Evolutionary conservation across 1,140 invertebrate genomes (phyloP), one percentile per base, ranked within the genome.

Genomic region (Eufriesea mexicana): DNA sequence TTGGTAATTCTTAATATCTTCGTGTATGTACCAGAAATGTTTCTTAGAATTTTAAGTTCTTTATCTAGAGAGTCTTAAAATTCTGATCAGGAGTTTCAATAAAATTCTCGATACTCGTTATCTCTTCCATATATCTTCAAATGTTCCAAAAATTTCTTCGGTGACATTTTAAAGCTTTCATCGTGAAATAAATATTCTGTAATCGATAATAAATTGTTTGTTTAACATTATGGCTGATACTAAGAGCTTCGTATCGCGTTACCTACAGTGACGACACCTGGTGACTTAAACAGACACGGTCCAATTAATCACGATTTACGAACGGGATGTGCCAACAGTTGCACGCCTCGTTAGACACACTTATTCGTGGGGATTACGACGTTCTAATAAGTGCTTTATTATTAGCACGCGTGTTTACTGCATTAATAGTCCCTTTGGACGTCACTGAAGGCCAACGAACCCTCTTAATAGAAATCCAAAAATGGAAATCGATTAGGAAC

Each of bases 371-470:
- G 67, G 82, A 84, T 88, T 82, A 88, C 66, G 28, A 42, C 51
- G 62, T 81, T 79, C 64, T 54, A 88, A 86, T 84, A 86, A 88
- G 74, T 62, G n/a, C 71, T 79, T 75, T 75, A 82, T 84, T 84
- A 75, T 84, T 61, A 49, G n/a, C 20, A 84, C n/a, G 16, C 45
- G 6, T 82, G 79, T 79, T 49, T 55, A 42, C n/a, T 64, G 59
- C 28, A 1, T 28, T 62, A 20, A 45, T 49, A 57, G n/a, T 16
- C 20, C 12, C 18, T 23, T 7, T 8, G 18, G n/a, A 62, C 28
- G 55, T 45, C 57, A 20, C 35, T 20, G 20, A 7, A 42, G 18
- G 12, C 14, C 10, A 6, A 25, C 25, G 5, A 25, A 25, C 28
- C 18, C 35, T 9, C 28, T 0, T 35, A 20, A 62, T 2, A 62